Evolutionary conservation across 2,888 invertebrate species (phyloP).

Genomic region (Rhopalosiphum nymphaeae): DNA sequence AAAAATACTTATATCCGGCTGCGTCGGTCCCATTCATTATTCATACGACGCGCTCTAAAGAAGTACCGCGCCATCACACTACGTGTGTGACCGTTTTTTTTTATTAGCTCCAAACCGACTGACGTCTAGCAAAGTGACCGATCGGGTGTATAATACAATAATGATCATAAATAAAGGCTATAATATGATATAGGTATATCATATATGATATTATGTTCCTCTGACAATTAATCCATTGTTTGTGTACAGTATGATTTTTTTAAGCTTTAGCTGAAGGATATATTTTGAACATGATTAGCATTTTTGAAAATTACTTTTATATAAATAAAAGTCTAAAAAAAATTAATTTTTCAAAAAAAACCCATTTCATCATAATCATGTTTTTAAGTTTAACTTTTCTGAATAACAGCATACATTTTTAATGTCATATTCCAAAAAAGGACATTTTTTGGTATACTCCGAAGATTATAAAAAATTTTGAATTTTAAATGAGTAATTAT

Average conservation of each 20-base stretch:
- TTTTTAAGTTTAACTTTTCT: neutral
- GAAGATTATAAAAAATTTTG: neutral
- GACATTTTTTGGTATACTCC: neutral
- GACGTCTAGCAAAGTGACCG: constrained; percentile 18
- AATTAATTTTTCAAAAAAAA: neutral
- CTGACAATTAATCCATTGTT: neutral
- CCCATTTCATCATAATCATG: neutral
- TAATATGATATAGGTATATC: neutral
- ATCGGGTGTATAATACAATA: neutral
- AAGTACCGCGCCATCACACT: neutral
- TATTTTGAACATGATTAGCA: no score
- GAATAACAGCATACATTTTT: neutral
- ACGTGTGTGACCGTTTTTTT: constrained; percentile 21
- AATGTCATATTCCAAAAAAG: neutral
- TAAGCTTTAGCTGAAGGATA: no score
- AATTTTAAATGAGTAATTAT: neutral
- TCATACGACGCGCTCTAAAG: neutral
- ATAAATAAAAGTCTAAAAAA: no score
- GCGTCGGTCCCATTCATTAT: constrained; percentile 22
- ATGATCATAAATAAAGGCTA: neutral
- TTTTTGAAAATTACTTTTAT: no score
- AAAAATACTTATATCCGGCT: constrained; percentile 26
- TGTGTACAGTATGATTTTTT: no score
- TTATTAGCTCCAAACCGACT: constrained; percentile 10
- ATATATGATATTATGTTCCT: neutral